A percentile compares a stretch with the other conserved stretches of the same genome.
Conservation (phyloP, 2,113 vertebrate genomes). For the Chlamydotis undulata region DNA sequence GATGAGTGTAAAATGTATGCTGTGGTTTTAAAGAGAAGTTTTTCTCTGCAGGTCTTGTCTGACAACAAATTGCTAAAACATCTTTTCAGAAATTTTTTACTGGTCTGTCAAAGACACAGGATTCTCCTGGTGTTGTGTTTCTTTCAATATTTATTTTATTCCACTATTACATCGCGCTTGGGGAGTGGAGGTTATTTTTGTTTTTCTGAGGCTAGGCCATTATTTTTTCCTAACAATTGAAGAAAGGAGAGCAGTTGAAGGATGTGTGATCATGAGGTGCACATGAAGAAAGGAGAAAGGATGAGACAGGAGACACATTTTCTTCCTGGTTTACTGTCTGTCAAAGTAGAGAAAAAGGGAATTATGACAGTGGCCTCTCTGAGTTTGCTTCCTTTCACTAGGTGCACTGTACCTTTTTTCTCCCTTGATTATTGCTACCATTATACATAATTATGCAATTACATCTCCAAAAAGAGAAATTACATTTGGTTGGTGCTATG, state of each 20-base stretch:
- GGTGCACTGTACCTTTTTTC: neutral
- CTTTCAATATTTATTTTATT: neutral
- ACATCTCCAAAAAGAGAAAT: neutral
- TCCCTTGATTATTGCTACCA: neutral
- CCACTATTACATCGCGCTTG: neutral
- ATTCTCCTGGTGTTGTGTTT: neutral
- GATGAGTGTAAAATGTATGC: neutral
- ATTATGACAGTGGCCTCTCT: constrained; percentile 6
- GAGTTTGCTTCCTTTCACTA: constrained; percentile 21
- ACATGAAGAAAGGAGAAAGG: neutral
- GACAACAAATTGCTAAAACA: neutral
- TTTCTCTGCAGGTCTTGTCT: neutral
- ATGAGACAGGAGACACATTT: neutral
- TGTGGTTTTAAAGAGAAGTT: neutral
- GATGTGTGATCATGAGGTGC: neutral
- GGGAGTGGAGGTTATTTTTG: neutral
- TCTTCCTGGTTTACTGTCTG: neutral
- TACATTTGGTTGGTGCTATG: neutral
- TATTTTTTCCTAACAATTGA: neutral
- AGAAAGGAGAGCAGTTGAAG: constrained; percentile 1
- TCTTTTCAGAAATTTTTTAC: neutral
- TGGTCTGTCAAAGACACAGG: neutral
- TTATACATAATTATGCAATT: constrained; percentile 56
- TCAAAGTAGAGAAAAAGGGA: constrained; percentile 17
- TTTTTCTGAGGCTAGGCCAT: neutral